A percentile compares a stretch with the other conserved stretches of the same genome.
phyloP scores from a whole-genome alignment of 2,888 invertebrate genomes.

The Neocrepidodera transversa region DNA sequence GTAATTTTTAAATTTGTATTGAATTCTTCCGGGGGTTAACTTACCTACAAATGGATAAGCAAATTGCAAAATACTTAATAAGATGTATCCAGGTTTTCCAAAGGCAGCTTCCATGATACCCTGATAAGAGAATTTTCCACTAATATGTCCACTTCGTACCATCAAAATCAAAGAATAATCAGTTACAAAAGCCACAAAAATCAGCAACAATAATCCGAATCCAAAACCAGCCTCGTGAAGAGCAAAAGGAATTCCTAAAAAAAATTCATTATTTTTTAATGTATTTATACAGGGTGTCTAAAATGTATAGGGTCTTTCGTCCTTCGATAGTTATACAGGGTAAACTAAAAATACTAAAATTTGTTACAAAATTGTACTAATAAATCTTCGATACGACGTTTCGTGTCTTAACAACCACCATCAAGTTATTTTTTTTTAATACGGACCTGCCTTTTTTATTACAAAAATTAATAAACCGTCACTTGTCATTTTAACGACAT shows the following conservation, averaged over 20 bases:
- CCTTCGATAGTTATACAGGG: too few species aligned
- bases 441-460: too few species aligned
- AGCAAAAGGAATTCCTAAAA: constrained; percentile 77
- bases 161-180: constrained; percentile 83
- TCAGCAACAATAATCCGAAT: constrained; percentile 73
- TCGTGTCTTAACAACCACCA: too few species aligned
- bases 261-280: not conserved
- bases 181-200: constrained; percentile 76
- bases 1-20: not conserved
- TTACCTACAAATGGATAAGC: constrained; percentile 85
- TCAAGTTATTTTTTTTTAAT: too few species aligned
- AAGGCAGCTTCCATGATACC: constrained; percentile 82
- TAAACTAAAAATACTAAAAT: not conserved
- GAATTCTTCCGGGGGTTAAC: not conserved
- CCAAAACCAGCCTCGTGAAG: constrained; percentile 82
- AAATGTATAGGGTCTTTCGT: too few species aligned
- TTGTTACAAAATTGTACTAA: too few species aligned
- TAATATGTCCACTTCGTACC: constrained; percentile 76
- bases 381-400: too few species aligned
- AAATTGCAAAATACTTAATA: constrained; percentile 78
- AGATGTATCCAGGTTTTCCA: constrained; percentile 78
- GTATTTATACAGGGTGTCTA: not conserved
- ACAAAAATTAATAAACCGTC: too few species aligned
- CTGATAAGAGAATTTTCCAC: constrained; percentile 80
- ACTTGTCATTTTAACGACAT: too few species aligned